Percentiles rank a stretch among this genome's conserved stretches.
phyloP scores from a whole-genome alignment of 2,113 vertebrate species.

The Capreolus pygargus region DNA sequence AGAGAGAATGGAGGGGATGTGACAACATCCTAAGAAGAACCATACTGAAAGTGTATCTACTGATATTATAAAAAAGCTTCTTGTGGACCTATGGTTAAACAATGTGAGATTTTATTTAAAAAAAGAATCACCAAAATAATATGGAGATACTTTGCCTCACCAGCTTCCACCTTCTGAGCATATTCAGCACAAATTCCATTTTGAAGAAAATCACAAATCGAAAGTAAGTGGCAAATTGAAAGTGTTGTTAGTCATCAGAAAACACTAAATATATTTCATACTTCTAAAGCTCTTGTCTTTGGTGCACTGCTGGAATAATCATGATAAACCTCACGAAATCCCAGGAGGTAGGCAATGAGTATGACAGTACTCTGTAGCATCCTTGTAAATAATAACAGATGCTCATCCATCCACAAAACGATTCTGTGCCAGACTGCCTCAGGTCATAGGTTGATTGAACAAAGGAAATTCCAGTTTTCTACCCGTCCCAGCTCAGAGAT shows the following conservation, averaged over 20 bases:
- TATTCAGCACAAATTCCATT: neutral
- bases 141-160: neutral
- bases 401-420: slow-evolving; percentile 54
- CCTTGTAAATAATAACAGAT: slow-evolving; percentile 60
- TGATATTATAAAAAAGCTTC: neutral
- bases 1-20: fast-evolving
- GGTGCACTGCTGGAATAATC: slow-evolving; percentile 41
- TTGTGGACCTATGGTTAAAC: neutral
- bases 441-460: slow-evolving; percentile 36
- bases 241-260: neutral
- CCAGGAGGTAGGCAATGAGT: slow-evolving; percentile 35
- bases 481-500: slow-evolving; percentile 45
- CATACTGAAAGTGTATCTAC: neutral
- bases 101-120: neutral
- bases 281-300: slow-evolving; percentile 32
- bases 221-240: slow-evolving; percentile 15
- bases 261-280: slow-evolving; percentile 39
- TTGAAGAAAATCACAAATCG: slow-evolving; percentile 9
- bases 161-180: neutral
- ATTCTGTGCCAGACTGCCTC: slow-evolving; percentile 54
- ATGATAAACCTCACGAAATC: slow-evolving; percentile 43
- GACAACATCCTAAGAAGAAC: neutral
- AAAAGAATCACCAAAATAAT: neutral
- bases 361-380: slow-evolving; percentile 27
- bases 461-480: slow-evolving; percentile 57